Conservation (phyloP, 2,888 invertebrate genomes). For the Drosophila acutilabella region DNA sequence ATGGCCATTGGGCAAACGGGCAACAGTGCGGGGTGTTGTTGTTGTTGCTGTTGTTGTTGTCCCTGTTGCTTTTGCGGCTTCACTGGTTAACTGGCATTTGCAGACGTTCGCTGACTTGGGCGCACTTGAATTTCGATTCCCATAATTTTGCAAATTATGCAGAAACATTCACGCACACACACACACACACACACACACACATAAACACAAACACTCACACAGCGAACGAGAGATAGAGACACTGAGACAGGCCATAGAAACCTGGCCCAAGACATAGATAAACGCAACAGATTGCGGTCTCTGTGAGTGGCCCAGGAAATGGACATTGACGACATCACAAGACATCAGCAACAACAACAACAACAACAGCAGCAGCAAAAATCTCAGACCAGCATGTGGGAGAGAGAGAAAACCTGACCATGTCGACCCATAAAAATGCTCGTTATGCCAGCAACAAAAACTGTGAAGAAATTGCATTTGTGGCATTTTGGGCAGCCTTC, state of each 20-base stretch:
- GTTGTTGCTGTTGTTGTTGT: not conserved
- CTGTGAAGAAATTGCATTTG: constrained; percentile 58
- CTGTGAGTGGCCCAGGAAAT: constrained; percentile 65
- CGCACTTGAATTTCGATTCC: constrained; percentile 71
- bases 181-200: constrained; percentile 19
- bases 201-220: constrained; percentile 4
- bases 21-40: constrained; percentile 6
- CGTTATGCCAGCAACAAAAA: constrained; percentile 53
- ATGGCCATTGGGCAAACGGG: constrained; percentile 48
- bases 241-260: constrained; percentile 33
- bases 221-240: constrained; percentile 22
- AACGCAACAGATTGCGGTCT: constrained; percentile 68
- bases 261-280: constrained; percentile 55
- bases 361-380: constrained; percentile 24
- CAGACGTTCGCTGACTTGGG: constrained; percentile 43
- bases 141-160: constrained; percentile 77
- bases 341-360: constrained; percentile 31
- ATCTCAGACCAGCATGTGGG: constrained; percentile 61
- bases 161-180: constrained; percentile 66
- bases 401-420: constrained; percentile 67
- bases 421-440: constrained; percentile 68
- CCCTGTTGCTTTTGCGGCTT: constrained; percentile 55
- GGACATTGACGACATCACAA: constrained; percentile 68
- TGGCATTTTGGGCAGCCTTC: constrained; percentile 58
- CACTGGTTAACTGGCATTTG: constrained; percentile 68